Evolutionary conservation across 2,797 vertebrate genomes (phyloP), one percentile per base, ranked within the genome.

Genomic region (Diplodus puntazzo): DNA sequence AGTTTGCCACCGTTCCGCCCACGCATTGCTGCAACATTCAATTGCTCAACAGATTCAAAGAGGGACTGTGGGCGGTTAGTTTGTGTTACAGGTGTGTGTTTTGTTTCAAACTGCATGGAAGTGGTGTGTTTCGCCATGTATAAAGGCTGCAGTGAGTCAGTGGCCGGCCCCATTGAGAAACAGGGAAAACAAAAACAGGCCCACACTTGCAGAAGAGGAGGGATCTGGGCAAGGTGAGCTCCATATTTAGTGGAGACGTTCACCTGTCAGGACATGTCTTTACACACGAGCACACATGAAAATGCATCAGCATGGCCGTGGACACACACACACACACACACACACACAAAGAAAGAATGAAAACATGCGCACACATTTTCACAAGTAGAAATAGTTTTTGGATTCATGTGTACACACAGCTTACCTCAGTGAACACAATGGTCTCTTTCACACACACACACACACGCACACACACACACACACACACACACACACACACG

Each of bases 61-160:
- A 45, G 25, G 59, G 48, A 2, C 49, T 25, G 60, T 69, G 75
- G 79, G 82, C 21, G 63, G 81, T 72, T 30, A 39, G 53, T 79
- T 77, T 83, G 80, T 17, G 4, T 67, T 72, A 66, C 60, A 77
- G 85, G 79, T 84, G 80, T 87, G 79, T 61, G 65, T 81, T 76
- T 81, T 66, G 73, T 79, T 84, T 76, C 23, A 69, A 73, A 49
- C 49, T 25, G 53, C 62, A 42, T 20, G 21, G 46, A 64, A 59
- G 70, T 48, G 1, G 81, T 2, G 55, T 39, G 60, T 63, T 69
- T 60, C 4, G 61, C 1, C 58, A 53, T 43, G 48, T 10, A 81
- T 76, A 83, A 85, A 86, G 80, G 75, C 64, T 50, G 48, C 82
- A 77, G 21, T 81, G 84, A 86, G 57, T 67, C 75, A 34, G 30